phyloP scores from a whole-genome alignment of 2,888 invertebrate species.

The Pheosia gnoma region DNA sequence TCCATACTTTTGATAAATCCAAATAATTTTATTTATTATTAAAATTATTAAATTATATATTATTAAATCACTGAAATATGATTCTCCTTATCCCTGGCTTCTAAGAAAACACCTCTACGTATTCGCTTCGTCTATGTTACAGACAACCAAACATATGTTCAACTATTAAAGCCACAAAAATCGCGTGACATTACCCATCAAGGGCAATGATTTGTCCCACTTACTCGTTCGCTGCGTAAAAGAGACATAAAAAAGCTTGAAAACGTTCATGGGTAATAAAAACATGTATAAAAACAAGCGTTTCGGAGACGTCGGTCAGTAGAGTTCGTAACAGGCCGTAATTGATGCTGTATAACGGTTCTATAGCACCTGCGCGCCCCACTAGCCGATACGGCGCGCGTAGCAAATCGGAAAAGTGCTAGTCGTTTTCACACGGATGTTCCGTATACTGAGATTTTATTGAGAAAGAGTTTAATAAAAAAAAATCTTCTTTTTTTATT shows the following conservation, averaged over 20 bases:
- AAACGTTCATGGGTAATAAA: neutral
- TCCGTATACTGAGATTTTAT: neutral
- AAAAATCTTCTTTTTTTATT: too few relatives aligned
- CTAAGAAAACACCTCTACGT: too few relatives aligned
- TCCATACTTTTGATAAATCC: too few relatives aligned
- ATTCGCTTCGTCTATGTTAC: too few relatives aligned
- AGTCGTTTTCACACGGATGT: neutral
- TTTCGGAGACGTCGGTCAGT: neutral
- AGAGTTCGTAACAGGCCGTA: slow-evolving; percentile 1
- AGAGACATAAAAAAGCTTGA: neutral
- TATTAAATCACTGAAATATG: too few relatives aligned
- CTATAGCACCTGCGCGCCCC: slow-evolving; percentile 6
- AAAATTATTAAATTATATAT: too few relatives aligned
- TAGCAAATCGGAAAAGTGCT: neutral
- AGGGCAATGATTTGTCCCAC: neutral
- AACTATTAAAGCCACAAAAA: too few relatives aligned
- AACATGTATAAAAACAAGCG: neutral
- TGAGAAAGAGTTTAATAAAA: too few relatives aligned
- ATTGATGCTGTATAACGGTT: slow-evolving; percentile 8
- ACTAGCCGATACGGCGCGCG: slow-evolving; percentile 3
- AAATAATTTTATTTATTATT: too few relatives aligned
- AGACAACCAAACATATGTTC: too few relatives aligned
- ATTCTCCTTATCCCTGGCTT: too few relatives aligned
- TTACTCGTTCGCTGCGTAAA: neutral
- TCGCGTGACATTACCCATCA: too few relatives aligned